phyloP scores from a whole-genome alignment of 2,113 vertebrate genomes.

The Trogon surrucura region DNA sequence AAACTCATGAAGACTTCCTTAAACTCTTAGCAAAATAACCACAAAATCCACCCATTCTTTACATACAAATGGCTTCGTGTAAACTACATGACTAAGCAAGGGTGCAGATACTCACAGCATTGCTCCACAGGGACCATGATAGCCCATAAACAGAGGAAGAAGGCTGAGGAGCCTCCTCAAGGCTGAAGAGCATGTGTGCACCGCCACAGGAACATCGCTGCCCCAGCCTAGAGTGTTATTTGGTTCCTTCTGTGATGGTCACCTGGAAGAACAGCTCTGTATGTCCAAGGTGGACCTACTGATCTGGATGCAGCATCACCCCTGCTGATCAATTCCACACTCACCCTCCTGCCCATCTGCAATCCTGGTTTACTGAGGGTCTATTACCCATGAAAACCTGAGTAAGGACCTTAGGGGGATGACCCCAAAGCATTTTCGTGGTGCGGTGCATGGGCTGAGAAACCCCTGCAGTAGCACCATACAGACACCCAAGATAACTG shows the following conservation, averaged over 20 bases:
- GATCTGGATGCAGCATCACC: neutral
- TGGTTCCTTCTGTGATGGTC: neutral
- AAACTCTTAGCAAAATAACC: neutral
- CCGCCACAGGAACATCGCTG: neutral
- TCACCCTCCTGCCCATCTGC: neutral
- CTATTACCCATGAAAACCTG: neutral
- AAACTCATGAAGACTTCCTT: neutral
- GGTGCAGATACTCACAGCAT: neutral
- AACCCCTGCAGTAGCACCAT: neutral
- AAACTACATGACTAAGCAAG: neutral
- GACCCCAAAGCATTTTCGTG: neutral
- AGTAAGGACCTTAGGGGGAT: neutral
- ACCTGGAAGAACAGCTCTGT: neutral
- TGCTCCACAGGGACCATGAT: neutral
- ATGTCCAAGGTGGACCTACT: neutral
- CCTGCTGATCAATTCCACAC: neutral
- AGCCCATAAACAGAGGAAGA: neutral
- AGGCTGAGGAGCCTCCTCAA: neutral
- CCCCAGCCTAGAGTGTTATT: neutral
- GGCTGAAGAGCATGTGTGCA: fast-evolving
- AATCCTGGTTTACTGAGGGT: neutral
- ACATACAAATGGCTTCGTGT: neutral
- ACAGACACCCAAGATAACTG: too few species aligned
- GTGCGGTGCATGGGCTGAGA: neutral
- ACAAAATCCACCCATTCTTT: neutral